Percentiles rank a stretch among this genome's conserved stretches.
Conservation (phyloP, 2,113 vertebrate genomes). For the Cricetomys ansorgei region DNA sequence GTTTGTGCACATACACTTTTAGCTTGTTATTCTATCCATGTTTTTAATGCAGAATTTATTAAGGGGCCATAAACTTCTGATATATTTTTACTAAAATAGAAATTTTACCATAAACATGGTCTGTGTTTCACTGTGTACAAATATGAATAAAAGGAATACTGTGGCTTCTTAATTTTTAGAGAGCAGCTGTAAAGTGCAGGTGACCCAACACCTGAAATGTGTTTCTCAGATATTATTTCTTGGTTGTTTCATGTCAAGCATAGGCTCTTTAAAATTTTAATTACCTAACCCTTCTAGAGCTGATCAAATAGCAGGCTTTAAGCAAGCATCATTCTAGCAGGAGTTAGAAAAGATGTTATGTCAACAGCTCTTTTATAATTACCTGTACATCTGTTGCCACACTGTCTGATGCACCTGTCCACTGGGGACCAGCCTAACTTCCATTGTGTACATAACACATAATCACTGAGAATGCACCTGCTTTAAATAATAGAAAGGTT, state of each 20-base stretch:
- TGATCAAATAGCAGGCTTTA: slow-evolving; percentile 17
- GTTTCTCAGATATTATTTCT: not conserved
- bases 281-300: not conserved
- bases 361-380: slow-evolving; percentile 39
- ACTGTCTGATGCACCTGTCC: not conserved
- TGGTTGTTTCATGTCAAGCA: not conserved
- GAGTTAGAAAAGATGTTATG: not conserved
- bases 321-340: not conserved
- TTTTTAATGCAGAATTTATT: slow-evolving; percentile 30
- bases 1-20: not conserved
- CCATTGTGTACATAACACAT: not conserved
- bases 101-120: not conserved
- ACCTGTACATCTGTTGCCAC: not conserved
- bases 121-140: not conserved
- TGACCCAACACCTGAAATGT: not conserved
- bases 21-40: not conserved
- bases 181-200: not conserved
- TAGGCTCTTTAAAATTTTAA: not conserved
- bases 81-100: not conserved
- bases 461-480: not conserved
- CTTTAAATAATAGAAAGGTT: slow-evolving; percentile 18
- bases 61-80: not conserved
- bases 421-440: not conserved
- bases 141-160: not conserved
- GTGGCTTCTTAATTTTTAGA: not conserved